Conservation (phyloP, 1,140 invertebrate species). For the Phenacoccus solenopsis region DNA sequence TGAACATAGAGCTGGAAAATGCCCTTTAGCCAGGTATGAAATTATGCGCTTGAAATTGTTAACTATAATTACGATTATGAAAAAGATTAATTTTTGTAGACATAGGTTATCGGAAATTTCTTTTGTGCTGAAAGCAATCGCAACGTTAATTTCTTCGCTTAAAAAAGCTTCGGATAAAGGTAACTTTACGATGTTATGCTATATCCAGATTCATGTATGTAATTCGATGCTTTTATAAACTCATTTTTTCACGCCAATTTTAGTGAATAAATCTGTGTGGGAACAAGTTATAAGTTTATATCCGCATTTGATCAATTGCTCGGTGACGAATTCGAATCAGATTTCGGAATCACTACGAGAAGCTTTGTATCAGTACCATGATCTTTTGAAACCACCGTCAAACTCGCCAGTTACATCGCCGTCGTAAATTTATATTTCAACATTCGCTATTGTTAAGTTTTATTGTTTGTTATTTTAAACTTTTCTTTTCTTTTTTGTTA, state of each 20-base stretch:
- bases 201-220: not conserved
- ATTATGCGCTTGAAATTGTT: conserved; percentile 10
- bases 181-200: conserved; percentile 32
- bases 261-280: conserved; percentile 81
- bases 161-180: conserved; percentile 78
- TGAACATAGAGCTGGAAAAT: conserved; percentile 76
- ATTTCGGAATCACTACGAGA: conserved; percentile 70
- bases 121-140: conserved; percentile 90
- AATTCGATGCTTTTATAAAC: too few species aligned
- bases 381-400: conserved; percentile 60
- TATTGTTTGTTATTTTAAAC: not conserved
- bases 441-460: conserved; percentile 10
- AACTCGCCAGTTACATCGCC: not conserved
- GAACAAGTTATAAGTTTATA: conserved; percentile 82
- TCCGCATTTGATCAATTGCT: conserved; percentile 78
- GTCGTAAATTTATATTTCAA: not conserved
- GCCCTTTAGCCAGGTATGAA: conserved; percentile 68
- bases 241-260: too few species aligned
- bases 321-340: conserved; percentile 55
- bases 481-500: not conserved
- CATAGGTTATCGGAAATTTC: conserved; percentile 89
- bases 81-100: conserved; percentile 40
- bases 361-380: conserved; percentile 75
- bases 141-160: conserved; percentile 78
- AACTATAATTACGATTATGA: not conserved